A percentile compares a stretch with the other conserved stretches of the same genome.
These are phyloP conservation scores for Nephrotoma flavescens DNA, from an alignment of 2,888 invertebrate species.

Conservation along the genomic window DNA sequence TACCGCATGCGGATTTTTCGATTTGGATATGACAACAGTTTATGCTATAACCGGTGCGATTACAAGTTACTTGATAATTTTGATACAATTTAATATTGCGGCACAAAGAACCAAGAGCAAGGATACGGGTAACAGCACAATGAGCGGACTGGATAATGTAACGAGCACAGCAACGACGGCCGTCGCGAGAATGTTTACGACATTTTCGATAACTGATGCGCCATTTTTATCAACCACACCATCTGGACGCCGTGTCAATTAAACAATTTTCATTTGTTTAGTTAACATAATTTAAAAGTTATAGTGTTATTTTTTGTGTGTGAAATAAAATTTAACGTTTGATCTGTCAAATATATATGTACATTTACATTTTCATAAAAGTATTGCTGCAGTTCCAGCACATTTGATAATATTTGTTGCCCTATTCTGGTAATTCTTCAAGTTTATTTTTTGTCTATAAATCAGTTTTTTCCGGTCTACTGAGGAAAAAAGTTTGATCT, in stretches of 20 bases:
- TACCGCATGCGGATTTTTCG: conserved; percentile 32
- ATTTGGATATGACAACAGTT: conserved; percentile 31
- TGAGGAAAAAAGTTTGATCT: no score
- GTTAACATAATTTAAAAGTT: neutral
- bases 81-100: conserved; percentile 33
- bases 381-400: no score
- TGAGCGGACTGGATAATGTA: neutral
- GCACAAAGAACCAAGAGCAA: conserved; percentile 12
- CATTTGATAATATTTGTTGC: no score
- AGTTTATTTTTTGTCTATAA: no score
- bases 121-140: neutral
- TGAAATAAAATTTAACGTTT: neutral
- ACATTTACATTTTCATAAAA: no score
- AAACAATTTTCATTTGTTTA: neutral
- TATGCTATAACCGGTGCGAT: conserved; percentile 30
- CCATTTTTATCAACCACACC: neutral
- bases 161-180: neutral
- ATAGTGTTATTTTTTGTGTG: neutral
- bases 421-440: no score
- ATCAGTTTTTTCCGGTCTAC: no score
- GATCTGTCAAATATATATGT: no score
- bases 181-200: neutral
- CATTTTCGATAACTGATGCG: neutral
- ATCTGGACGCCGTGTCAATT: neutral
- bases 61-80: conserved; percentile 30